Evolutionary conservation across 2,888 invertebrate genomes (phyloP).

Genomic region (Watsonalla binaria): DNA sequence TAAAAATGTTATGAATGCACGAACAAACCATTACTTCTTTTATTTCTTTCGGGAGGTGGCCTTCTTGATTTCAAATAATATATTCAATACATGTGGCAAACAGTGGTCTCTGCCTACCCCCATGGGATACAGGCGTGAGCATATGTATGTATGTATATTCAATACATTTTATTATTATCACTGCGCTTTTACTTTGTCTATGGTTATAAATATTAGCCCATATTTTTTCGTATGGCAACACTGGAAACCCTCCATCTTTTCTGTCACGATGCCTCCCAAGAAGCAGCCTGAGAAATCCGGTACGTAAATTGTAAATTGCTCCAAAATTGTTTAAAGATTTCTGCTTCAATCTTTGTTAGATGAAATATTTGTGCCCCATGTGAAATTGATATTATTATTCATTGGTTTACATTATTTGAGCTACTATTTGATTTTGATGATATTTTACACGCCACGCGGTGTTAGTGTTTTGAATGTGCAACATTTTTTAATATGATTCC

Average conservation of each 20-base stretch:
- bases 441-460: slow-evolving; percentile 53
- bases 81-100: too few species aligned
- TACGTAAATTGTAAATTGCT: slow-evolving; percentile 64
- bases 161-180: too few species aligned
- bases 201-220: neutral
- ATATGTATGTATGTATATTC: too few species aligned
- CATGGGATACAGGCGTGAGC: too few species aligned
- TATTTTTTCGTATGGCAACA: slow-evolving; percentile 23
- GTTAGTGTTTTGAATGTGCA: slow-evolving; percentile 17
- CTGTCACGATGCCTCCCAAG: slow-evolving; percentile 88
- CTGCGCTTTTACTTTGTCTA: neutral
- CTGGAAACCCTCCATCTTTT: slow-evolving; percentile 62
- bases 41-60: too few species aligned
- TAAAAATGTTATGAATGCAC: too few species aligned
- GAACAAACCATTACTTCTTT: too few species aligned
- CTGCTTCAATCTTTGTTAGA: neutral
- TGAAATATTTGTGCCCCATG: neutral
- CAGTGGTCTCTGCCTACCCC: too few species aligned
- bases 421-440: slow-evolving; percentile 11
- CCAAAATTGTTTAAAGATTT: slow-evolving; percentile 21
- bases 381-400: neutral
- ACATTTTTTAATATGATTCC: too few species aligned
- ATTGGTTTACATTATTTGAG: slow-evolving; percentile 3
- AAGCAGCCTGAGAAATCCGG: slow-evolving; percentile 93
- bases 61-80: too few species aligned